Percentiles rank a stretch among this genome's conserved stretches.
phyloP scores from a whole-genome alignment of 1,140 invertebrate genomes.

The Stegodyphus dumicola region DNA sequence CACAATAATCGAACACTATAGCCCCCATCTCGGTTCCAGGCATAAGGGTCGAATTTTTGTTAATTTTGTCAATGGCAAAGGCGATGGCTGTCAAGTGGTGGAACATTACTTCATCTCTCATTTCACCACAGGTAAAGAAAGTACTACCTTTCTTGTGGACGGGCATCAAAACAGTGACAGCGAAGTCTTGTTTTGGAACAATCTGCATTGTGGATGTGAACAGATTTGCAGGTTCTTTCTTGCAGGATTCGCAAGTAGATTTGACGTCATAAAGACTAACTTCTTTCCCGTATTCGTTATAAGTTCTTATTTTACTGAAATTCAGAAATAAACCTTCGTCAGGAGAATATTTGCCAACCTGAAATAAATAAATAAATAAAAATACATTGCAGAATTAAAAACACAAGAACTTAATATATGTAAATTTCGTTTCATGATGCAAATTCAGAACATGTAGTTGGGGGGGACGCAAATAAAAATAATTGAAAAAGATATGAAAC shows the following conservation, averaged over 20 bases:
- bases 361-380: background rate
- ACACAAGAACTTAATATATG: no score
- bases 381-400: background rate
- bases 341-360: conserved; percentile 62
- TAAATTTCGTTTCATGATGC: no score
- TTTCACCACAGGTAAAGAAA: conserved; percentile 65
- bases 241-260: conserved; percentile 62
- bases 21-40: conserved; percentile 64
- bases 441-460: no score
- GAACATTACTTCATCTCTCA: conserved; percentile 63
- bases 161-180: conserved; percentile 64
- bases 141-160: conserved; percentile 63
- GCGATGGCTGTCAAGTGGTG: conserved; percentile 64
- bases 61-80: conserved; percentile 65
- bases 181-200: conserved; percentile 62
- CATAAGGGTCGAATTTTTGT: conserved; percentile 62
- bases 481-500: background rate
- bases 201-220: conserved; percentile 62
- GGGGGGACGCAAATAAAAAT: background rate
- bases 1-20: conserved; percentile 66
- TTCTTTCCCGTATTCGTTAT: conserved; percentile 62
- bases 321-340: conserved; percentile 63
- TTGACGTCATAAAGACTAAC: conserved; percentile 62
- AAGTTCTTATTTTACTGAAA: conserved; percentile 61
- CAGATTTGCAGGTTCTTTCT: conserved; percentile 13